These are phyloP conservation scores for Ophion ellenae DNA, from an alignment of 2,888 invertebrate genomes.

Conservation along the genomic window DNA sequence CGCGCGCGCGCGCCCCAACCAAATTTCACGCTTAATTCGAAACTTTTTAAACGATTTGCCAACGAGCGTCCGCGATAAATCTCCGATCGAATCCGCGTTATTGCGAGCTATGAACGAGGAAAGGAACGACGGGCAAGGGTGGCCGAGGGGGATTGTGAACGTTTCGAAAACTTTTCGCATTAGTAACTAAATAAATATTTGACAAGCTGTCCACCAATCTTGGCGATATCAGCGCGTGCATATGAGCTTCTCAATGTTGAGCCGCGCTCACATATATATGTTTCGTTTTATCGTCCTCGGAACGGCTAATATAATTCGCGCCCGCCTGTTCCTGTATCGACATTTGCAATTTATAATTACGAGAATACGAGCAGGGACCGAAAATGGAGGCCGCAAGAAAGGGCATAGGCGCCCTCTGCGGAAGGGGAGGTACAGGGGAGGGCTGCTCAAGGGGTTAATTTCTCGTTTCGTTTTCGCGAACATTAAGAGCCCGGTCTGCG, in stretches of 20 bases:
- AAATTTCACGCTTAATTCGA: constrained; percentile 79
- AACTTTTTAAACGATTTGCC: constrained; percentile 74
- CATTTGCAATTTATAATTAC: constrained; percentile 63
- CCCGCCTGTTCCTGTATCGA: constrained; percentile 45
- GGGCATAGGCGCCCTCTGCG: not conserved
- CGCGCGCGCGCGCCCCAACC: constrained; percentile 53
- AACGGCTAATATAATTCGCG: constrained; percentile 3
- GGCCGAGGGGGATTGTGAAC: constrained; percentile 21
- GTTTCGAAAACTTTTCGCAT: constrained; percentile 73
- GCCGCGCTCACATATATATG: constrained; percentile 24
- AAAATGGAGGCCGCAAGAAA: constrained; percentile 12
- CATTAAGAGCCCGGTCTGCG: constrained; percentile 53
- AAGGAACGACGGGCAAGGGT: not conserved
- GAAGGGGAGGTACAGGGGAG: not conserved
- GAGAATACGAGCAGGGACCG: constrained; percentile 50
- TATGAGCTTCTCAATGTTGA: constrained; percentile 18
- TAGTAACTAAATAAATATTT: constrained; percentile 73
- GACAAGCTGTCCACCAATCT: constrained; percentile 59
- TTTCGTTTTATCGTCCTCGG: constrained; percentile 52
- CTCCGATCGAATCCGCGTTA: constrained; percentile 44
- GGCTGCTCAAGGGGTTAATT: constrained; percentile 50
- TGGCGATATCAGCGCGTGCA: constrained; percentile 26
- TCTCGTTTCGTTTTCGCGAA: constrained; percentile 61
- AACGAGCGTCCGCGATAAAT: constrained; percentile 62
- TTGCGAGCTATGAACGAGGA: not conserved